A percentile compares a stretch with the other conserved stretches of the same genome.
Conservation (phyloP, 2,797 vertebrate species). For the Esox masquinongy region DNA sequence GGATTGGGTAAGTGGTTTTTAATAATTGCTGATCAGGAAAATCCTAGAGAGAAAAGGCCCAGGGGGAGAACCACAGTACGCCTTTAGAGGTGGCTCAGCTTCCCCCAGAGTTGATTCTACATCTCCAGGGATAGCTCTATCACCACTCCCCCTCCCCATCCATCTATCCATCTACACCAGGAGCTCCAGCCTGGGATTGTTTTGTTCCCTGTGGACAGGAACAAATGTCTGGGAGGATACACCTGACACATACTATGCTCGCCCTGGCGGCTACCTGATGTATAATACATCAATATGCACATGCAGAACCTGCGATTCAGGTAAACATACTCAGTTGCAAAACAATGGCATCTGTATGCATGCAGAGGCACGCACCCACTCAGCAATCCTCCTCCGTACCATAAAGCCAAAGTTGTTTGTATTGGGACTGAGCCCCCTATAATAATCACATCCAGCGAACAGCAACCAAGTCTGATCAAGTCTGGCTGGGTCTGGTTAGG, state of each 20-base stretch:
- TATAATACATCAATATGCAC: not conserved
- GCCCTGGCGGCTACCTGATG: not conserved
- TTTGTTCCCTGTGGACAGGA: not conserved
- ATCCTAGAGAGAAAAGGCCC: constrained; percentile 21
- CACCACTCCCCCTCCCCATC: constrained; percentile 2
- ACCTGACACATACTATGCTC: not conserved
- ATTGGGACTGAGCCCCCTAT: not conserved
- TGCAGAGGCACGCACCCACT: constrained; percentile 14
- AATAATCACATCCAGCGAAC: constrained; percentile 19
- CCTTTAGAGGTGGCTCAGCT: constrained; percentile 21
- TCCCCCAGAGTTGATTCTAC: constrained; percentile 23
- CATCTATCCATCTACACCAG: not conserved
- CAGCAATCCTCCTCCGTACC: not conserved
- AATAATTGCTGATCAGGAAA: constrained; percentile 29
- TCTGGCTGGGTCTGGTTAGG: constrained; percentile 5
- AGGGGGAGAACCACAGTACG: constrained; percentile 11
- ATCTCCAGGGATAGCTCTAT: constrained; percentile 31
- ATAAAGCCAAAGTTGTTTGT: not conserved
- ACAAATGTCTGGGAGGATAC: not conserved
- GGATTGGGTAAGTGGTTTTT: constrained; percentile 34
- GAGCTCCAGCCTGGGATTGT: not conserved
- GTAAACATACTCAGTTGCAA: not conserved
- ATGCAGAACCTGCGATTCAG: not conserved
- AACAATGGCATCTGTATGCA: not conserved
- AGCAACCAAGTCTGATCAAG: not conserved